Base-by-base conservation (phyloP, 1,140 invertebrate genomes). In the Macrosteles quadrilineatus region DNA sequence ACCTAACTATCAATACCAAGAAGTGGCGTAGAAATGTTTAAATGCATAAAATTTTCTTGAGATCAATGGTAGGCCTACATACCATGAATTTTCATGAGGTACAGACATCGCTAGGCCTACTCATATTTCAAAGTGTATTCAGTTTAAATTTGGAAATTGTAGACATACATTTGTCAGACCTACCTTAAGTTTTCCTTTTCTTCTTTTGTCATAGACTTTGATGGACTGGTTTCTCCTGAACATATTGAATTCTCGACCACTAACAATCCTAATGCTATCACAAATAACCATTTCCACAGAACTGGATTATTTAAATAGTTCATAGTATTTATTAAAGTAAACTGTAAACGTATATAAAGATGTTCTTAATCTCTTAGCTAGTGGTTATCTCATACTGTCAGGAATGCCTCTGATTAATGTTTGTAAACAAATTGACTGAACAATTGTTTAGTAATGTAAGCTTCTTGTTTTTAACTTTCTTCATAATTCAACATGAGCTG, bases 181-280 rank as follows among this genome's bases (percentile, higher is more conserved):
- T 50, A 50, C 47, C 21, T 50, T 50, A 50, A 50, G 21, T 50
- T 21, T 17, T 50, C 21, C 47, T 50, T 50, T 50, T 50, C 47
- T 50, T 50, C 47, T 50, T 50, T 50, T 50, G 47, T 50, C 47
- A 50, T 50, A 50, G 47, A 50, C 47, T 50, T 50, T 50, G 14
- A 21, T 50, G n/a, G 4, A 19, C 6, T 50, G 2, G 47, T 19
- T 50, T 50, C 47, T 50, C n/a, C 47, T 50, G 21, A 50, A 21
- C 47, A 50, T 50, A 19, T 17, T 50, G 21, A 3, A 4, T 17
- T 50, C 21, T 50, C 21, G 4, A 50, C n/a, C n/a, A 50, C 3
- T 50, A 50, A 50, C 47, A 50, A 36, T 4, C 32, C 32, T 36
- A 36, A 36, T 36, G 14, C n/a, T 11, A 50, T 50, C 4, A 17